Evolutionary conservation across 2,797 vertebrate species (phyloP).

Genomic region (Hypotaenidia philippensis): DNA sequence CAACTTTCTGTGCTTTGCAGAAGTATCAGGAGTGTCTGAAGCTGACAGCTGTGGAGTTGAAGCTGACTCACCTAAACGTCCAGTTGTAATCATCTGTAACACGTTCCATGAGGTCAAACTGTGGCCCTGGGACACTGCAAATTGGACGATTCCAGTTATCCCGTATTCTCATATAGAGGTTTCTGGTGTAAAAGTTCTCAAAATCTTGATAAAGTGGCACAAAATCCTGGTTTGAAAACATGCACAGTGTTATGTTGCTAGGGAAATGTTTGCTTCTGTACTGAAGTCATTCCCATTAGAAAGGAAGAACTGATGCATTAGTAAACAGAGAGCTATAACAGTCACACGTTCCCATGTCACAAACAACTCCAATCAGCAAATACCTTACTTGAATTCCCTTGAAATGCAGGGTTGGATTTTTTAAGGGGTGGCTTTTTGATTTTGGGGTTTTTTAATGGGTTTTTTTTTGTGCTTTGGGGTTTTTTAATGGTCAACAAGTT

Average conservation of each 20-base stretch:
- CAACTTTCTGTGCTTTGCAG: background rate
- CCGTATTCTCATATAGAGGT: slow-evolving; percentile 93
- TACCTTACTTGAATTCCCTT: background rate
- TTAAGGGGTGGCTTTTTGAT: background rate
- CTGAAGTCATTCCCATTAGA: background rate
- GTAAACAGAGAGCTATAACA: background rate
- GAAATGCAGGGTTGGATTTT: background rate
- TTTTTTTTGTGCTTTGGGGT: too few species aligned
- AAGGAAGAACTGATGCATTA: background rate
- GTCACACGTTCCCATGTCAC: background rate
- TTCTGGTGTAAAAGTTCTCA: slow-evolving; percentile 95
- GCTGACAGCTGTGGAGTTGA: background rate
- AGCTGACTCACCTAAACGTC: slow-evolving; percentile 90
- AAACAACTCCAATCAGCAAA: background rate
- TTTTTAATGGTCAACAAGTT: background rate
- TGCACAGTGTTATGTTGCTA: slow-evolving; percentile 44
- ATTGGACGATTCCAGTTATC: slow-evolving; percentile 96
- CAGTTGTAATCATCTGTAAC: slow-evolving; percentile 95
- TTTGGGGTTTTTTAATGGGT: background rate
- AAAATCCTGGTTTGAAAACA: slow-evolving; percentile 86
- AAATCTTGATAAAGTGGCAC: slow-evolving; percentile 97
- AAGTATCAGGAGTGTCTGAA: background rate
- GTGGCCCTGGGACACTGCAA: slow-evolving; percentile 91
- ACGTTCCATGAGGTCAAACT: slow-evolving; percentile 92
- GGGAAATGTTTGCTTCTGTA: background rate